These are phyloP conservation scores for Pundamilia nyererei DNA, from an alignment of 2,113 vertebrate genomes.

Conservation along the genomic window DNA sequence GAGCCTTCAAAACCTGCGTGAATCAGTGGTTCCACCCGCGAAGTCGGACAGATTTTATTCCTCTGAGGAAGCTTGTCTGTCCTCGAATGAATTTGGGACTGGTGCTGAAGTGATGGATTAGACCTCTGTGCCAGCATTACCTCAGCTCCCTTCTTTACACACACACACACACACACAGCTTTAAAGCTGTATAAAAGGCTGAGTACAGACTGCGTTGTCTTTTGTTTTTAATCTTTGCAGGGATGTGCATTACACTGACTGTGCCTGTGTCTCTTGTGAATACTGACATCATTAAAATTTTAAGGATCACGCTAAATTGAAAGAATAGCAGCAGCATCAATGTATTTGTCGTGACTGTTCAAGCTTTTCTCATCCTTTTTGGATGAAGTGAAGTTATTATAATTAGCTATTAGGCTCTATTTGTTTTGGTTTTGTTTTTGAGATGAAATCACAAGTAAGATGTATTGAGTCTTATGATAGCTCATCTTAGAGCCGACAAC, in stretches of 20 bases:
- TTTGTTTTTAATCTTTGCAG: neutral
- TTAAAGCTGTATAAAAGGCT: conserved; percentile 21
- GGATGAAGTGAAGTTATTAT: neutral
- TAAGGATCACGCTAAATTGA: conserved; percentile 3
- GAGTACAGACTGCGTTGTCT: neutral
- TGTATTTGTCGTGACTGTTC: neutral
- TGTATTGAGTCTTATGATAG: neutral
- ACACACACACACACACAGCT: neutral
- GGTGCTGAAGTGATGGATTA: conserved; percentile 52
- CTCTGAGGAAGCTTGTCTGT: conserved; percentile 11
- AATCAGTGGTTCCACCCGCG: neutral
- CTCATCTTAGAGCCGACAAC: neutral
- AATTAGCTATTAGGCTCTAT: neutral
- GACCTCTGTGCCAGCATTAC: conserved; percentile 49
- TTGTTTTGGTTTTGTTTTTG: neutral
- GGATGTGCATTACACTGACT: conserved; percentile 2
- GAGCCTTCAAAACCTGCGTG: neutral
- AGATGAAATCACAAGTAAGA: neutral
- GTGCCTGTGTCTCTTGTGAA: neutral
- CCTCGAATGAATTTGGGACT: conserved; percentile 19
- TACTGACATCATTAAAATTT: conserved; percentile 9
- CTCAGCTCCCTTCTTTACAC: conserved; percentile 48
- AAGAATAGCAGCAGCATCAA: neutral
- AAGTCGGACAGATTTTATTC: neutral
- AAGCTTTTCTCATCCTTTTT: neutral